Evolutionary conservation across 92 coral and sea anemone species (phyloP).

Genomic region (Epizoanthus fatuus): DNA sequence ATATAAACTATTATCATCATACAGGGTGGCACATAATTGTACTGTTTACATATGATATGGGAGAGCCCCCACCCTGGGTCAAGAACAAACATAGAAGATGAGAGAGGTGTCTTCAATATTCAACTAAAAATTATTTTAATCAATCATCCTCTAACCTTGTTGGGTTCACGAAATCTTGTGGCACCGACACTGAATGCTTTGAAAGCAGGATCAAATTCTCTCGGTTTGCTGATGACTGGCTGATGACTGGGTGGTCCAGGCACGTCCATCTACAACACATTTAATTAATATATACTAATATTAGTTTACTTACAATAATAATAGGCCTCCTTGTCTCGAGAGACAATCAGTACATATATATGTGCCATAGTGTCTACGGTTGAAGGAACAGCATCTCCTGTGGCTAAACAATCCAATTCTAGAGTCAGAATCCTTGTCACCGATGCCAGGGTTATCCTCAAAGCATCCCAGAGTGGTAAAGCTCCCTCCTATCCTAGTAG

Average conservation of each 20-base stretch:
- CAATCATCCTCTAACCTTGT: constrained; percentile 58
- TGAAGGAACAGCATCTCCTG: too few species aligned
- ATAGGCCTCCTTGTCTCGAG: not conserved
- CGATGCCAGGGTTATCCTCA: too few species aligned
- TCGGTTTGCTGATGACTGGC: constrained; percentile 88
- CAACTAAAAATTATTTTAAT: not conserved
- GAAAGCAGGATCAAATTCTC: constrained; percentile 87
- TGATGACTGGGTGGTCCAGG: constrained; percentile 97
- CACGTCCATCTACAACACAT: constrained; percentile 84
- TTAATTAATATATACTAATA: not conserved
- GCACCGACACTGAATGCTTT: constrained; percentile 94
- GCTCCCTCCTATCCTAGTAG: too few species aligned
- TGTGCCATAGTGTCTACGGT: too few species aligned
- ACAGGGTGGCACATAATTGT: too few species aligned
- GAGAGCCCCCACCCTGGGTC: not conserved
- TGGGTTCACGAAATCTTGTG: constrained; percentile 74
- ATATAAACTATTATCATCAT: too few species aligned
- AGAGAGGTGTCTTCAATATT: not conserved
- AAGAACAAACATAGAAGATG: not conserved
- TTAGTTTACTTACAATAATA: not conserved
- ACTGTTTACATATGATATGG: too few species aligned
- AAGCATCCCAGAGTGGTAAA: too few species aligned
- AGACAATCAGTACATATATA: too few species aligned
- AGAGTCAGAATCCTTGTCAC: too few species aligned
- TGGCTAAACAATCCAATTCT: too few species aligned